A percentile compares a stretch with the other conserved stretches of the same genome.
phyloP scores from a whole-genome alignment of 2,113 vertebrate species.

The Scolopax mira region DNA sequence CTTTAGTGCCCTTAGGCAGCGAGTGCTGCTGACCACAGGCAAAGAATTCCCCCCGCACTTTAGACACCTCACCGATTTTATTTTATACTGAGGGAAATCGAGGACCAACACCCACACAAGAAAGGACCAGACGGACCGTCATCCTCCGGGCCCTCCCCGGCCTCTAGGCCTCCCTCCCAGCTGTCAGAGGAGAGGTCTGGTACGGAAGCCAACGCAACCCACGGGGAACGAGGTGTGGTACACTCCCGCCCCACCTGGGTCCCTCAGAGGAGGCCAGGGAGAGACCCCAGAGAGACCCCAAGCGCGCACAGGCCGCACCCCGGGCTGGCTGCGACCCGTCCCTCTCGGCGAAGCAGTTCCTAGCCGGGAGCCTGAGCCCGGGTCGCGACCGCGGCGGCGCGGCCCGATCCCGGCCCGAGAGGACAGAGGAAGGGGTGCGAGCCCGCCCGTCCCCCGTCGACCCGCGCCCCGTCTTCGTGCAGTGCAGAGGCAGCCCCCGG shows the following conservation, averaged over 20 bases:
- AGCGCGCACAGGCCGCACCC: not conserved
- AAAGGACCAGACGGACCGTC: not conserved
- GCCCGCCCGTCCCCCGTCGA: too few relatives aligned
- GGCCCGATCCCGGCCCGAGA: not conserved
- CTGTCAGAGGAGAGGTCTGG: not conserved
- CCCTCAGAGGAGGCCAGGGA: not conserved
- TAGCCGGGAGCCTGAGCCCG: not conserved
- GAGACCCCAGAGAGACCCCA: not conserved
- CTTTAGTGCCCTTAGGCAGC: not conserved
- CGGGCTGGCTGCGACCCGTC: not conserved
- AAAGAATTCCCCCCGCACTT: too few relatives aligned
- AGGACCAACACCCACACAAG: not conserved
- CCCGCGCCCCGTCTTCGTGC: too few relatives aligned
- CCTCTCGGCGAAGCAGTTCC: not conserved
- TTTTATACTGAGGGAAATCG: not conserved
- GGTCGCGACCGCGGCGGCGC: not conserved
- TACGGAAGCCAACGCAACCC: not conserved
- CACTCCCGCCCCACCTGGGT: too few relatives aligned
- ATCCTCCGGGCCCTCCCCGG: not conserved
- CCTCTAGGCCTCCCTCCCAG: not conserved
- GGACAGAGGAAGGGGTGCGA: too few relatives aligned
- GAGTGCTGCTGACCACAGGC: rapidly evolving
- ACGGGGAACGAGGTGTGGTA: not conserved
- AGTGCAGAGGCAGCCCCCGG: not conserved
- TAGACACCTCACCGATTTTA: not conserved